Percentiles rank a stretch among this genome's conserved stretches.
Conservation (phyloP, 2,888 invertebrate genomes). For the Crepidodera aurea region DNA sequence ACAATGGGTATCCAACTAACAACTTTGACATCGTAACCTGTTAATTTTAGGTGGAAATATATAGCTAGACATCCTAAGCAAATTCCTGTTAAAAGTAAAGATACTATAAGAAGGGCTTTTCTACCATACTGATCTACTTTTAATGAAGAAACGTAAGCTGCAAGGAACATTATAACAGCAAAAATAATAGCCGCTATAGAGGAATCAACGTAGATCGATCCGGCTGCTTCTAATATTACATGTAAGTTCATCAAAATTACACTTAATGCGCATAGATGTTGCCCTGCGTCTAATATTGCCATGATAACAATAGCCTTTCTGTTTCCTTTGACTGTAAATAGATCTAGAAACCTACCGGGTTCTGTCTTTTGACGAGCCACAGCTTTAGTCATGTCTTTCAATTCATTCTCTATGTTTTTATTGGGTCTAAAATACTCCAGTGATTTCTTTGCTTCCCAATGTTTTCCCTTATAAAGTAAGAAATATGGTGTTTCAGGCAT, state of each 20-base stretch:
- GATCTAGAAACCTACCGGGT: constrained; percentile 55
- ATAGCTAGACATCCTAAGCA: constrained; percentile 54
- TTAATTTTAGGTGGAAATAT: constrained; percentile 56
- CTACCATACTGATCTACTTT: constrained; percentile 57
- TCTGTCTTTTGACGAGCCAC: constrained; percentile 55
- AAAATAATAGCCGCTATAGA: constrained; percentile 57
- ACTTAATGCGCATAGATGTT: constrained; percentile 59
- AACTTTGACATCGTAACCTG: constrained; percentile 46
- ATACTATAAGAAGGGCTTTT: constrained; percentile 53
- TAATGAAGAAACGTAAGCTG: constrained; percentile 52
- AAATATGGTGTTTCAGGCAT: constrained; percentile 60
- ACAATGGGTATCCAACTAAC: constrained; percentile 58
- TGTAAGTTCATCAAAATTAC: constrained; percentile 60
- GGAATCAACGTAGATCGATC: constrained; percentile 53
- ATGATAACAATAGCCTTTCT: constrained; percentile 57
- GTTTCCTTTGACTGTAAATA: constrained; percentile 55
- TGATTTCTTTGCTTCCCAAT: constrained; percentile 51
- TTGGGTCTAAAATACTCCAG: constrained; percentile 50
- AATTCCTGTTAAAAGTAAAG: constrained; percentile 54
- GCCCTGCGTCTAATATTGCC: constrained; percentile 56
- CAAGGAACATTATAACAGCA: constrained; percentile 55
- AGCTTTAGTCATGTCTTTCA: constrained; percentile 54
- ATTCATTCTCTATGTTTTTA: constrained; percentile 52
- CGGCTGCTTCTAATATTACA: constrained; percentile 55
- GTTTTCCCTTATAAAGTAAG: constrained; percentile 50